A percentile compares a stretch with the other conserved stretches of the same genome.
These are phyloP conservation scores for Sebastes alutus DNA, from an alignment of 2,797 vertebrate genomes.

Conservation along the genomic window DNA sequence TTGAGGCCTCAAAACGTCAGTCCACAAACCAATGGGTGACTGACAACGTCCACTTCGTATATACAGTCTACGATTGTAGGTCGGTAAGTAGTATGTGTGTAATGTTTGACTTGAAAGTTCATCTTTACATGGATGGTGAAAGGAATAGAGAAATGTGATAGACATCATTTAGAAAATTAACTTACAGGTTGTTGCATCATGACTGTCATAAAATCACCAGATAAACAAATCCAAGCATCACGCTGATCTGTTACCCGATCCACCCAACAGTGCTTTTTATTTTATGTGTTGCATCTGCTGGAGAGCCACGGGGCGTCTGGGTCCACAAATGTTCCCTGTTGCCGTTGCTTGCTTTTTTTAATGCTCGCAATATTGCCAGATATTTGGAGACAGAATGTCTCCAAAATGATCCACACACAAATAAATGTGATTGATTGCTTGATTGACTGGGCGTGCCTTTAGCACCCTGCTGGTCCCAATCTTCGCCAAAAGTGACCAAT, in stretches of 20 bases:
- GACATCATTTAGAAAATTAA: background rate
- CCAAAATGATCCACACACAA: conserved; percentile 44
- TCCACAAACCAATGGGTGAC: no score
- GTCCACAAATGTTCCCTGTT: conserved; percentile 10
- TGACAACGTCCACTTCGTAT: no score
- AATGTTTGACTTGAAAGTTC: background rate
- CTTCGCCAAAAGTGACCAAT: conserved; percentile 61
- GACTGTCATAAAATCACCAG: conserved; percentile 8
- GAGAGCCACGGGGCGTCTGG: conserved; percentile 7
- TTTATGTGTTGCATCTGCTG: conserved; percentile 27
- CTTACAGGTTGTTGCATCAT: background rate
- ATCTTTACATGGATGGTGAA: background rate
- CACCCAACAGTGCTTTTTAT: background rate
- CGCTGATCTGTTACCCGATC: background rate
- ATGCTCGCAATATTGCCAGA: conserved; percentile 18
- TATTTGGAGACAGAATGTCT: conserved; percentile 8
- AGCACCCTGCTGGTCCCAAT: conserved; percentile 54
- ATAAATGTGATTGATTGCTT: conserved; percentile 65
- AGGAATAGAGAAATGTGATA: background rate
- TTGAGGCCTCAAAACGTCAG: no score
- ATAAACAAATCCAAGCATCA: conserved; percentile 4
- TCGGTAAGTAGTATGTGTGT: no score
- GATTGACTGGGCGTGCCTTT: conserved; percentile 46
- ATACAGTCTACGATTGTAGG: no score
- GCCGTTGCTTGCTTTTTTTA: conserved; percentile 11